Evolutionary conservation across 2,888 invertebrate genomes (phyloP).

Genomic region (Tenthredo scrophulariae): DNA sequence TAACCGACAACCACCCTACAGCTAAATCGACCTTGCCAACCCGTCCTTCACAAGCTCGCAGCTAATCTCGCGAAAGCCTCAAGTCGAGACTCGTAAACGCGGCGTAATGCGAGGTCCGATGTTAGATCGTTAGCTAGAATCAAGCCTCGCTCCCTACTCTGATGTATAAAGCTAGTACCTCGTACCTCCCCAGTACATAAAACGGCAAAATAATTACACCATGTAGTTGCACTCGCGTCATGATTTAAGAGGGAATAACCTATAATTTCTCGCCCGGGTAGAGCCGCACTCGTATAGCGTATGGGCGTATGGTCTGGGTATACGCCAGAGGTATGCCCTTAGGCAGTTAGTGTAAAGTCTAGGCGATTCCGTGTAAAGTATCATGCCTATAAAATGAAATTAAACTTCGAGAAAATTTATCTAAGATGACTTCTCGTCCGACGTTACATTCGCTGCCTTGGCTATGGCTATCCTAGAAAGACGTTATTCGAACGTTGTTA

Average conservation of each 20-base stretch:
- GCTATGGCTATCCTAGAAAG: not conserved
- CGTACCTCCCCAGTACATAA: conserved; percentile 55
- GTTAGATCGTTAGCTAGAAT: conserved; percentile 43
- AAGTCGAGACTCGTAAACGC: conserved; percentile 38
- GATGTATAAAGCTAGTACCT: conserved; percentile 24
- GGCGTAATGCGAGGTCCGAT: conserved; percentile 41
- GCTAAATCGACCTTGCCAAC: conserved; percentile 23
- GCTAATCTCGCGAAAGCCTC: conserved; percentile 31
- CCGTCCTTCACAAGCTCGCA: conserved; percentile 21
- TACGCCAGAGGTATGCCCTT: conserved; percentile 57
- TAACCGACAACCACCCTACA: not conserved
- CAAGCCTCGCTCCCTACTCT: conserved; percentile 23
- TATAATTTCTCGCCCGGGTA: conserved; percentile 66
- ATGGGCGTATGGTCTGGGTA: conserved; percentile 55
- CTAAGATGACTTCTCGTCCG: conserved; percentile 53
- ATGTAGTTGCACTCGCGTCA: conserved; percentile 62
- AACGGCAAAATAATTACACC: conserved; percentile 69
- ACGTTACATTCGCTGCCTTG: not conserved
- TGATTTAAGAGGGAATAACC: conserved; percentile 68
- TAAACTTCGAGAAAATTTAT: conserved; percentile 73
- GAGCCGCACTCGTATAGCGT: conserved; percentile 38
- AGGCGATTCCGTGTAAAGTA: conserved; percentile 72
- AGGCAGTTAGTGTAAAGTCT: conserved; percentile 71
- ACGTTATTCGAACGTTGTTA: not conserved
- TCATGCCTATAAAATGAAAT: conserved; percentile 75